Base-by-base conservation (phyloP, 1,140 invertebrate species). In the Leptestheria dahalacensis region DNA sequence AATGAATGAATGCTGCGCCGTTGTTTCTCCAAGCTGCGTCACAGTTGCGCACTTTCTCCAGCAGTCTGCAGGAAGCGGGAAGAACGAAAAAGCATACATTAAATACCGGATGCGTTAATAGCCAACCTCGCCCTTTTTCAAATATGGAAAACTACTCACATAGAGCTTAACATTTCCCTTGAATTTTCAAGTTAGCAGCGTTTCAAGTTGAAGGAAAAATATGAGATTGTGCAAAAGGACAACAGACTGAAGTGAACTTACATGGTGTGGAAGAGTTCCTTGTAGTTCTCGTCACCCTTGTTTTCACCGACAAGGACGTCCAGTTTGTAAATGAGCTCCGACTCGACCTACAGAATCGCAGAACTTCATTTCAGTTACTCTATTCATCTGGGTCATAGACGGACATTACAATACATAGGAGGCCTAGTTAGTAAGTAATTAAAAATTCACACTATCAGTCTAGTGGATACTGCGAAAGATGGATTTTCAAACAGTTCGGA, bases 211-310 rank as follows among this genome's bases (percentile, higher is more conserved):
- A n/a, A 63, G 59, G 49, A 61, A 50, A 60, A 62, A 51, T 20
- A 41, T 41, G 15, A 41, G 33, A 41, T 9, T 9, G 33, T 23
- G 49, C 25, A 15, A 21, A 28, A 47, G 29, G 23, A 33, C 11
- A 64, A 33, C 20, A 28, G 23, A 60, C 1, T 58, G 15, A 29
- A 23, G 48, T 64, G n/a, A n/a, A 85, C 88, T 88, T 78, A 95
- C 91, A 95, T 93, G 26, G 87, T 90, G 68, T 91, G 88, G 66
- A 95, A 95, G 2, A 95, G 77, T 64, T 90, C 79, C 57, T 86
- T 78, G 68, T 95, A 96, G 68, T 93, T 87, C 68, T 91, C 87
- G 68, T 96, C 91, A 0, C 91, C 91, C 69, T 93, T 92, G 69
- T 92, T 91, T 66, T 92, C 87, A 65, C 86, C 89, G 18, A 96